Evolutionary conservation across 2,888 invertebrate species (phyloP).

Genomic region (Drosophila neonasuta): DNA sequence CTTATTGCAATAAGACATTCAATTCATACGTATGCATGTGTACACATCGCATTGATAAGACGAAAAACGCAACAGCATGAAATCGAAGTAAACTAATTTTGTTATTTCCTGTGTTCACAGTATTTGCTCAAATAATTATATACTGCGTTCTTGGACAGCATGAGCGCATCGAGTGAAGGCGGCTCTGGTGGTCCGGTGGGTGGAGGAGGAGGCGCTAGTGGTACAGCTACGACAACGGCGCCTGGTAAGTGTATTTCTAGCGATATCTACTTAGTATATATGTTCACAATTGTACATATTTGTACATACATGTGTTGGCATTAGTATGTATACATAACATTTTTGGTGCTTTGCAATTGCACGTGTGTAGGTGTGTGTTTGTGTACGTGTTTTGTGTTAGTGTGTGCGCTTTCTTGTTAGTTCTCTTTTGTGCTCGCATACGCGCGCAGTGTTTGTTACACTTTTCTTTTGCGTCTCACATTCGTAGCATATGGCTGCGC

Average conservation of each 20-base stretch:
- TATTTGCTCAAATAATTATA: slow-evolving; percentile 65
- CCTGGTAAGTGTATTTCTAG: slow-evolving; percentile 72
- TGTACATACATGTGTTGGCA: slow-evolving; percentile 36
- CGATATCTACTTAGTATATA: slow-evolving; percentile 33
- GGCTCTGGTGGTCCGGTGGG: slow-evolving; percentile 68
- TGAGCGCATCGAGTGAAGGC: slow-evolving; percentile 74
- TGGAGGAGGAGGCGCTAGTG: slow-evolving; percentile 65
- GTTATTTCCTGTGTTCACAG: slow-evolving; percentile 41
- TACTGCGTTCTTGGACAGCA: slow-evolving; percentile 69
- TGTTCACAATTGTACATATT: slow-evolving; percentile 21
- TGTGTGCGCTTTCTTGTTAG: slow-evolving; percentile 42
- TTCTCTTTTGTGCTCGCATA: slow-evolving; percentile 51
- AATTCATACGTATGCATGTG: slow-evolving; percentile 19
- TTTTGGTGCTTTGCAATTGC: slow-evolving; percentile 44
- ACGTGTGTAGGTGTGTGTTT: slow-evolving; percentile 37
- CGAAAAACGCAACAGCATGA: slow-evolving; percentile 40
- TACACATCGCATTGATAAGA: slow-evolving; percentile 52
- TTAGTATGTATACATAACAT: slow-evolving; percentile 64
- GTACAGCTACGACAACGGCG: slow-evolving; percentile 69
- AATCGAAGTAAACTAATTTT: slow-evolving; percentile 7
- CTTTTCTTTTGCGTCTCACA: slow-evolving; percentile 42
- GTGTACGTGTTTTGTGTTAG: slow-evolving; percentile 13
- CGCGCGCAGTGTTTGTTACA: slow-evolving; percentile 63
- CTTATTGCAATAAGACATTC: not conserved
- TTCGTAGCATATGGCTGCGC: slow-evolving; percentile 56